Percentiles rank a stretch among this genome's conserved stretches.
Conservation (phyloP, 2,888 invertebrate species). For the Plebejus melissa region DNA sequence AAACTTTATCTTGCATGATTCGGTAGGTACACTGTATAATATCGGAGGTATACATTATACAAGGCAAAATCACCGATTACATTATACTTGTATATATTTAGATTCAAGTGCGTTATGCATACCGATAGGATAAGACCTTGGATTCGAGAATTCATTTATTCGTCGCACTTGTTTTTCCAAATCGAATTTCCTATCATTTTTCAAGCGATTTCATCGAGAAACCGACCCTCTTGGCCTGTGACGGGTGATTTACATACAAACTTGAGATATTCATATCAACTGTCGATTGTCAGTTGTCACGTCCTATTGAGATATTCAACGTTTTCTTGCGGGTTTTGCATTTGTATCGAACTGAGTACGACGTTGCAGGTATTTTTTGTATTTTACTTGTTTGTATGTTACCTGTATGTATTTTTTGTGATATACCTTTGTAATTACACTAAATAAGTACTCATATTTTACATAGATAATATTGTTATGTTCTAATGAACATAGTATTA, state of each 20-base stretch:
- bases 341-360: slow-evolving; percentile 56
- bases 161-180: slow-evolving; percentile 57
- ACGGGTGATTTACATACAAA: slow-evolving; percentile 68
- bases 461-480: too few relatives aligned
- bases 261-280: slow-evolving; percentile 72
- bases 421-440: too few relatives aligned
- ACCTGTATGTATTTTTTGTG: too few relatives aligned
- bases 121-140: slow-evolving; percentile 57
- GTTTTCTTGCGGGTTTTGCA: slow-evolving; percentile 65
- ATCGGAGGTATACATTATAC: neutral
- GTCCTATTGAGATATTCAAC: slow-evolving; percentile 71
- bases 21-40: neutral
- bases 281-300: slow-evolving; percentile 72
- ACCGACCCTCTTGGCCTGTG: slow-evolving; percentile 49
- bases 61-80: neutral
- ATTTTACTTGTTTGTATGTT: too few relatives aligned
- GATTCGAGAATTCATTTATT: slow-evolving; percentile 63
- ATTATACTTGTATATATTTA: slow-evolving; percentile 50
- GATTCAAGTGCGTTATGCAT: slow-evolving; percentile 58
- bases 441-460: too few relatives aligned
- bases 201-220: slow-evolving; percentile 50
- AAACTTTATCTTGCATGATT: neutral
- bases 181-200: slow-evolving; percentile 52
- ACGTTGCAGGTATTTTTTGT: neutral
- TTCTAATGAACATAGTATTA: too few relatives aligned